A percentile compares a stretch with the other conserved stretches of the same genome.
Conservation (phyloP, 2,797 vertebrate genomes). For the Eupleurogrammus muticus region DNA sequence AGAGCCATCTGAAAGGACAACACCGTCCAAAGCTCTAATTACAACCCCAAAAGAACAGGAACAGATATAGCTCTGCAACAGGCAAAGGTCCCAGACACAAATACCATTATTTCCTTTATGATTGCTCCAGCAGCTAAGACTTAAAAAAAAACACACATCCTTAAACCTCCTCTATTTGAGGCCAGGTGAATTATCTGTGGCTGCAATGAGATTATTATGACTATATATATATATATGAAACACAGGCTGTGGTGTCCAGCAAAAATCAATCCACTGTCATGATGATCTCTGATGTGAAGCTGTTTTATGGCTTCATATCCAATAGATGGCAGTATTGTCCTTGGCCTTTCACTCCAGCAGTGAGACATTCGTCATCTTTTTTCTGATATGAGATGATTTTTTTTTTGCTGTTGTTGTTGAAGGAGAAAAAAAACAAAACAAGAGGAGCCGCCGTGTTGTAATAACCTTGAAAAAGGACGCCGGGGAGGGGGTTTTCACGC, state of each 20-base stretch:
- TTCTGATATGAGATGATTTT: conserved; percentile 29
- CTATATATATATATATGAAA: too few relatives aligned
- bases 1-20: conserved; percentile 75
- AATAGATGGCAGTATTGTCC: conserved; percentile 74
- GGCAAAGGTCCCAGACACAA: conserved; percentile 33
- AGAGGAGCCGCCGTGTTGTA: conserved; percentile 54
- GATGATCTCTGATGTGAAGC: background rate
- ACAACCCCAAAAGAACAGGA: conserved; percentile 33
- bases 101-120: conserved; percentile 15
- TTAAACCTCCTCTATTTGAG: background rate
- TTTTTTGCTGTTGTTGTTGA: background rate
- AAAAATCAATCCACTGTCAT: background rate
- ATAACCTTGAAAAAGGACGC: conserved; percentile 68
- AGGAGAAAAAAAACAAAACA: background rate
- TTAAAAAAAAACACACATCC: background rate
- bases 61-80: conserved; percentile 1
- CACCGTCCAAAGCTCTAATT: conserved; percentile 68
- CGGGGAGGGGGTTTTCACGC: conserved; percentile 29
- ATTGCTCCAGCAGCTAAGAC: conserved; percentile 19
- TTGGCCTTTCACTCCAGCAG: conserved; percentile 10
- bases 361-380: conserved; percentile 39
- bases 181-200: background rate
- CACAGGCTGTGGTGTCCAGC: too few relatives aligned
- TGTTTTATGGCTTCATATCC: background rate
- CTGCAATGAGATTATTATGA: too few relatives aligned